Evolutionary conservation across 2,113 vertebrate genomes (phyloP).

Genomic region (Scopus umbretta): DNA sequence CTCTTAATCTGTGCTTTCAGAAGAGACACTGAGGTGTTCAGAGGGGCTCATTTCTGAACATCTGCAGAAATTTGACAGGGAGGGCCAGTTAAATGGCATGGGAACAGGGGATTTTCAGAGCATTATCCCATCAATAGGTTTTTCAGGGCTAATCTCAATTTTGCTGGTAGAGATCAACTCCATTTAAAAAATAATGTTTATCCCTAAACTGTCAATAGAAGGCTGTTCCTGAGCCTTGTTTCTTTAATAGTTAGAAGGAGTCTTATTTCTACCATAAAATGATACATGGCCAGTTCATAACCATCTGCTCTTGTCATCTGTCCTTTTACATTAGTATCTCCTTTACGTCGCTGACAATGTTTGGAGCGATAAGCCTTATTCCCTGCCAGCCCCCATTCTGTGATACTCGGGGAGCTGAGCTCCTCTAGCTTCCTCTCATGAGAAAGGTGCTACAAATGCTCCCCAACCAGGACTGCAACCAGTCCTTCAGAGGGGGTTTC

Average conservation of each 20-base stretch:
- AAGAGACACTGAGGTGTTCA: background rate
- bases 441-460: background rate
- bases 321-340: background rate
- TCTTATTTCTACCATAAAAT: background rate
- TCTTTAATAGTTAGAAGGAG: background rate
- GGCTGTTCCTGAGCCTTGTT: background rate
- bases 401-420: background rate
- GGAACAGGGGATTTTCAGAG: background rate
- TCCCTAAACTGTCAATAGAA: background rate
- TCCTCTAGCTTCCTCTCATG: background rate
- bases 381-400: background rate
- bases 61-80: background rate
- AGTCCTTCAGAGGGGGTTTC: background rate
- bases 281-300: background rate
- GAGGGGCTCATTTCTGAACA: background rate
- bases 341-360: background rate
- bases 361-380: background rate
- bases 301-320: background rate
- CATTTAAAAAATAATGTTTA: background rate
- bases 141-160: background rate
- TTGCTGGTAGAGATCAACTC: background rate
- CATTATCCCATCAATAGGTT: background rate
- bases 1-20: background rate
- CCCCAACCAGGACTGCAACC: background rate
- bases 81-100: background rate